Conservation (phyloP, 2,888 invertebrate genomes). For the Ephialtes manifestator region DNA sequence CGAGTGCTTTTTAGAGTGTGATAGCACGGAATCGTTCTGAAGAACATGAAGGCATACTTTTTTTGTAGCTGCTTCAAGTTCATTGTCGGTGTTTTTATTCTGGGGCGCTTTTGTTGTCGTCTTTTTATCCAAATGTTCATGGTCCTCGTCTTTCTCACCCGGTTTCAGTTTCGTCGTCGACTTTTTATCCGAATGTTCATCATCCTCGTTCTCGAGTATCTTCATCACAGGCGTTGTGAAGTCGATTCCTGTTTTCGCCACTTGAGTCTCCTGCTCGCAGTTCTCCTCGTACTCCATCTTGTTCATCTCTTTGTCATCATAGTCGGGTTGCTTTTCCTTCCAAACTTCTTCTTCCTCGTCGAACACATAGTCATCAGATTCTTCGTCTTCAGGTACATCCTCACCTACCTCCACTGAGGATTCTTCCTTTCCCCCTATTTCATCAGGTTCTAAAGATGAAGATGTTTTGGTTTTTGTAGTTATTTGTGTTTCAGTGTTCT, state of each 20-base stretch:
- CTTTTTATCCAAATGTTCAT: not conserved
- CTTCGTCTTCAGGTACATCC: constrained; percentile 34
- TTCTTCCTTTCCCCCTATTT: not conserved
- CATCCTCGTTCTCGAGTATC: constrained; percentile 16
- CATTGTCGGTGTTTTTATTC: constrained; percentile 41
- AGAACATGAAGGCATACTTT: constrained; percentile 73
- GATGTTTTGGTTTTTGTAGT: constrained; percentile 2
- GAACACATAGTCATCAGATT: constrained; percentile 57
- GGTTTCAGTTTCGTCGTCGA: not conserved
- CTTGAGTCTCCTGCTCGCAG: constrained; percentile 22
- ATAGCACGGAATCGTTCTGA: constrained; percentile 44
- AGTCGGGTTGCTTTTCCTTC: constrained; percentile 65
- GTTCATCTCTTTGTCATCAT: constrained; percentile 17
- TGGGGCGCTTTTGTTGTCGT: not conserved
- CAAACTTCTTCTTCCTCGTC: constrained; percentile 72
- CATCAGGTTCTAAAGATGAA: not conserved
- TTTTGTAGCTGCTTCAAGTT: constrained; percentile 66
- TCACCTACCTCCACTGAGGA: constrained; percentile 1
- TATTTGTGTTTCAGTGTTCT: not conserved
- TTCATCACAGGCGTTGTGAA: constrained; percentile 31
- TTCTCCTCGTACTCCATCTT: constrained; percentile 48
- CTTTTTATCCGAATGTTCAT: not conserved
- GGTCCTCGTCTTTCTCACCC: constrained; percentile 6
- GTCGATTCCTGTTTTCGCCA: constrained; percentile 25
- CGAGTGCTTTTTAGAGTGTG: constrained; percentile 41